Evolutionary conservation across 92 coral and sea anemone genomes (phyloP), one percentile per base, ranked within the genome.

Genomic region (Palythoa heliodiscus): DNA sequence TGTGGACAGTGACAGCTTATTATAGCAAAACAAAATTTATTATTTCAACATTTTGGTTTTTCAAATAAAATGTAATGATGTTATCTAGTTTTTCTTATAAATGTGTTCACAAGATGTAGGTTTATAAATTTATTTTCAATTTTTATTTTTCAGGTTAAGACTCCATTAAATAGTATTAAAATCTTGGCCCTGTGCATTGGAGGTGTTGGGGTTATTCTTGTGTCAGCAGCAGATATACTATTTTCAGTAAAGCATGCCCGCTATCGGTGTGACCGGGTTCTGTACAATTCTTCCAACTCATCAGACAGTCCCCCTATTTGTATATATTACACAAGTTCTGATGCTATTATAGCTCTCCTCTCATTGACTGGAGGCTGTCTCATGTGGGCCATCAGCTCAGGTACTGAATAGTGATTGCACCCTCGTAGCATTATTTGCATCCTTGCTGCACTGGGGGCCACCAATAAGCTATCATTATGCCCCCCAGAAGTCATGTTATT

Each of bases 371-470:
- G 96, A 63, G 98, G 98, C 16, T 87, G 91, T 3, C 53, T 94
- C 5, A 91, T 94, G 90, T 95, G 98, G 98, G 90, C 98, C 54
- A 55, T 95, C 10, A 95, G 98, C 55, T 95, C 98, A 94, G 94
- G 98, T 95, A 78, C n/a, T n/a, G n/a, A 43, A 43, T 3, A 5
- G 6, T 43, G 50, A 43, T 43, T 43, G 35, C n/a, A n/a, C n/a
- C n/a, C n/a, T n/a, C n/a, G n/a, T n/a, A n/a, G n/a, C n/a, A n/a
- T n/a, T n/a, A n/a, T n/a, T n/a, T n/a, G n/a, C n/a, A n/a, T n/a
- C n/a, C n/a, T n/a, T n/a, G n/a, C n/a, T n/a, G n/a, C n/a, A n/a
- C n/a, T n/a, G n/a, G n/a, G n/a, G n/a, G n/a, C n/a, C n/a, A n/a
- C n/a, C n/a, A n/a, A n/a, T n/a, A n/a, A n/a, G n/a, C n/a, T n/a